A percentile compares a stretch with the other conserved stretches of the same genome.
These are phyloP conservation scores for Machimus atricapillus DNA, from an alignment of 2,888 invertebrate genomes.

Conservation along the genomic window DNA sequence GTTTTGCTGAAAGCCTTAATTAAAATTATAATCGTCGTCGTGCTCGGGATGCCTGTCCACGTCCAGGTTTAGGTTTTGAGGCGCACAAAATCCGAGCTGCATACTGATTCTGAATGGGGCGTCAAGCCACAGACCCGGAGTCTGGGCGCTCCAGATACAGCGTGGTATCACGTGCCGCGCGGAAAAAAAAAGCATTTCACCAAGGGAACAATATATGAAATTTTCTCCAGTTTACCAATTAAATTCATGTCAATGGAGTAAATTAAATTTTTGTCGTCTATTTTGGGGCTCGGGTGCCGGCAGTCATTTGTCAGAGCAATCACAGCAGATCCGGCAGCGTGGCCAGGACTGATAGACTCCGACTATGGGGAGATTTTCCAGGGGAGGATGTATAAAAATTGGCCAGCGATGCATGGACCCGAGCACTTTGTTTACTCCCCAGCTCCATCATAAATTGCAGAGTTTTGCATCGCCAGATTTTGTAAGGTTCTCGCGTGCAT, in stretches of 20 bases:
- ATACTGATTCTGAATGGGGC: not conserved
- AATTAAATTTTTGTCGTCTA: not conserved
- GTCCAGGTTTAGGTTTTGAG: not conserved
- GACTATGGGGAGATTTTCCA: not conserved
- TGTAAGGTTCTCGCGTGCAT: not conserved
- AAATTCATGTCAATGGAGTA: conserved; percentile 16
- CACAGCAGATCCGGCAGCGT: not conserved
- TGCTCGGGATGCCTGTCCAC: not conserved
- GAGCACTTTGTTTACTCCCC: not conserved
- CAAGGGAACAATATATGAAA: not conserved
- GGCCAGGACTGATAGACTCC: not conserved
- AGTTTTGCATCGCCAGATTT: not conserved
- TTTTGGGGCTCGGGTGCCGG: not conserved
- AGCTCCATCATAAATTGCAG: conserved; percentile 5
- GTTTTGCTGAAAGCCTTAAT: not conserved
- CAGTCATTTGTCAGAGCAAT: conserved; percentile 16
- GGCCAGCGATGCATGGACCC: not conserved
- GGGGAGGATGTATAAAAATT: not conserved
- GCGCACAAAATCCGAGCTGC: not conserved
- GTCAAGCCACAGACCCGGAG: not conserved
- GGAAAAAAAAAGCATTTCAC: not conserved
- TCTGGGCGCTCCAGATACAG: not conserved
- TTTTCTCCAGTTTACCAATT: not conserved
- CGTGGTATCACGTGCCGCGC: not conserved
- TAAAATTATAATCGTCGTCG: not conserved